Conservation (phyloP, 1,140 invertebrate genomes). For the Frieseomelitta varia region DNA sequence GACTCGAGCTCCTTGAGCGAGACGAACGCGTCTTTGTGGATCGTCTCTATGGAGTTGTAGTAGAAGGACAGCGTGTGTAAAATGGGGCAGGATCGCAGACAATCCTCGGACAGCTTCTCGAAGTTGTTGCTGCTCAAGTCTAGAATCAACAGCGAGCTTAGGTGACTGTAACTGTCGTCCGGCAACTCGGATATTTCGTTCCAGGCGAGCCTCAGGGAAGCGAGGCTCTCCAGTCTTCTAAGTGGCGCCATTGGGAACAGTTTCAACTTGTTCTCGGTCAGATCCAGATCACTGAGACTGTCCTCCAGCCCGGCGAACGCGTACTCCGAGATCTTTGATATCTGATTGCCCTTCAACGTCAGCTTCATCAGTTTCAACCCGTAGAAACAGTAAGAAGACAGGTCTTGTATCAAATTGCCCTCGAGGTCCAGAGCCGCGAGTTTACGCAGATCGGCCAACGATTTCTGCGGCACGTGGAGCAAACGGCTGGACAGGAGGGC, state of each 20-base stretch:
- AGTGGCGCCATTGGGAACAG: conserved; percentile 91
- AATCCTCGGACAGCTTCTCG: conserved; percentile 87
- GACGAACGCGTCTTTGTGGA: conserved; percentile 90
- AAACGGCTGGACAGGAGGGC: conserved; percentile 91
- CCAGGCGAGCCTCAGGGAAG: conserved; percentile 90
- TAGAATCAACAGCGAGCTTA: conserved; percentile 88
- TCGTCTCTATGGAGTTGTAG: conserved; percentile 90
- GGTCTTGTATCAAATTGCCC: conserved; percentile 90
- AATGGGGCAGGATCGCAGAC: conserved; percentile 90
- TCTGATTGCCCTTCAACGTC: conserved; percentile 91
- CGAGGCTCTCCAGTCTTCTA: conserved; percentile 88
- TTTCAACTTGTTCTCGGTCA: conserved; percentile 93
- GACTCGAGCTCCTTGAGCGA: conserved; percentile 89
- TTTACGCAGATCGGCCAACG: conserved; percentile 87
- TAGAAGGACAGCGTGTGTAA: conserved; percentile 91
- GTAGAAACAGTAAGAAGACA: conserved; percentile 94
- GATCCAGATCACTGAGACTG: conserved; percentile 90
- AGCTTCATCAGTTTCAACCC: conserved; percentile 91
- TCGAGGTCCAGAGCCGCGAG: conserved; percentile 92
- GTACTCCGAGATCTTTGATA: conserved; percentile 90
- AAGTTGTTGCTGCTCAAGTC: conserved; percentile 95
- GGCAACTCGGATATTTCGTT: conserved; percentile 90
- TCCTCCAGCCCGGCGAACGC: conserved; percentile 93
- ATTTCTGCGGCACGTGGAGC: conserved; percentile 90
- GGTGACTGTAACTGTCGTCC: conserved; percentile 87